phyloP scores from a whole-genome alignment of 64 coral and sea anemone genomes.

The Dendrophyllia cribrosa region DNA sequence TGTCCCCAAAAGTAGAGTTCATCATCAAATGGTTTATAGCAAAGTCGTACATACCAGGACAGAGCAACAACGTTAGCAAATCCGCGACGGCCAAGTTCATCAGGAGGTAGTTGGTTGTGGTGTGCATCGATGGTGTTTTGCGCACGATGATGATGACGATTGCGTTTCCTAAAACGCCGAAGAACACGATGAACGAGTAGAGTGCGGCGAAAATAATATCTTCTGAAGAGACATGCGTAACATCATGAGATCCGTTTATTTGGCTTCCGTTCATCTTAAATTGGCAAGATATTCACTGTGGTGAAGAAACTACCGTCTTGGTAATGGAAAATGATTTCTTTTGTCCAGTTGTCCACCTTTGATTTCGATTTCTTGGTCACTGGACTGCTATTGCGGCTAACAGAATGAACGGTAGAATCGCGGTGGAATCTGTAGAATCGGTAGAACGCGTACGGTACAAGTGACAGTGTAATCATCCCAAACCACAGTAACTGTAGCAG shows the following conservation, averaged over 20 bases:
- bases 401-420: no score
- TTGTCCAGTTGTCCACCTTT: neutral
- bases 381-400: no score
- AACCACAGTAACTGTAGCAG: neutral
- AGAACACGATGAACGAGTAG: conserved; percentile 47
- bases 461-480: no score
- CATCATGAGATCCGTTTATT: neutral
- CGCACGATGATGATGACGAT: conserved; percentile 28
- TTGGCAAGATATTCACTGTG: no score
- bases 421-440: no score
- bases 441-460: no score
- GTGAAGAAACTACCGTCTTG: no score
- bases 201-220: conserved; percentile 38
- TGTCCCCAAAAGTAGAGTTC: neutral
- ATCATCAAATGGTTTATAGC: neutral
- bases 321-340: no score
- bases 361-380: no score
- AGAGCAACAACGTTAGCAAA: conserved; percentile 30
- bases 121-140: conserved; percentile 30
- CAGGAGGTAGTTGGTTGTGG: conserved; percentile 41
- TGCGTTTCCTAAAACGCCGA: conserved; percentile 29
- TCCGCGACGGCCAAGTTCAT: conserved; percentile 47
- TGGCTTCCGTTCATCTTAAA: conserved; percentile 4
- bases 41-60: conserved; percentile 18
- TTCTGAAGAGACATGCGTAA: neutral